Conservation (phyloP, 2,888 invertebrate genomes). For the Podabrus alpinus region DNA sequence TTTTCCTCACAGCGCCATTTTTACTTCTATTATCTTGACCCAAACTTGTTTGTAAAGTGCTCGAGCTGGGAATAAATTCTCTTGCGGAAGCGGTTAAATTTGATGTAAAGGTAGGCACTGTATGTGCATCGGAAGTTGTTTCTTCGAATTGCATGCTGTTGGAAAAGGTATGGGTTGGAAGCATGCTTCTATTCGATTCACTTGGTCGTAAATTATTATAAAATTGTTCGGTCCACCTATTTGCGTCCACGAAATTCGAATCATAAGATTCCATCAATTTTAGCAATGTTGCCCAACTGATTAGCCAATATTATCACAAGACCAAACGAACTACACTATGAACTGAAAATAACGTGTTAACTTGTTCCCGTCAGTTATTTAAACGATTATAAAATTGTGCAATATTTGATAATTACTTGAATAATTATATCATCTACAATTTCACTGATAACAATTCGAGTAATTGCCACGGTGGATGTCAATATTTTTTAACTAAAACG, state of each 20-base stretch:
- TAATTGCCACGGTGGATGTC: neutral
- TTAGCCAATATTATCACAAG: neutral
- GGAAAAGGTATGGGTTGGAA: neutral
- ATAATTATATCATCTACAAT: neutral
- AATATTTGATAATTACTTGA: neutral
- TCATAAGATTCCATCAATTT: neutral
- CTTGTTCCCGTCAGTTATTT: neutral
- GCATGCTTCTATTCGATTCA: neutral
- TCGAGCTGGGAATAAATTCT: slow-evolving; percentile 62
- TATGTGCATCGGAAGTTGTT: neutral
- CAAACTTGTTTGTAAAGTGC: neutral
- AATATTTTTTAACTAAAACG: neutral
- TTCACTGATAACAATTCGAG: neutral
- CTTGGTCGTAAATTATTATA: neutral
- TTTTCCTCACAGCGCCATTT: slow-evolving; percentile 20
- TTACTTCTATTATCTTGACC: slow-evolving; percentile 14
- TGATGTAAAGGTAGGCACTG: slow-evolving; percentile 43
- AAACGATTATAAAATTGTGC: neutral
- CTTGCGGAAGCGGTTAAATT: slow-evolving; percentile 62
- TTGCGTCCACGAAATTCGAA: neutral
- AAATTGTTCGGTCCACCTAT: neutral
- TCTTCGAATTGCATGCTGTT: neutral
- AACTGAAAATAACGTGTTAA: neutral
- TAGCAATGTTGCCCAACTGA: neutral
- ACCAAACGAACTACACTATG: neutral